Evolutionary conservation across 2,797 vertebrate genomes (phyloP), one percentile per base, ranked within the genome.

Genomic region (Knipowitschia caucasica): DNA sequence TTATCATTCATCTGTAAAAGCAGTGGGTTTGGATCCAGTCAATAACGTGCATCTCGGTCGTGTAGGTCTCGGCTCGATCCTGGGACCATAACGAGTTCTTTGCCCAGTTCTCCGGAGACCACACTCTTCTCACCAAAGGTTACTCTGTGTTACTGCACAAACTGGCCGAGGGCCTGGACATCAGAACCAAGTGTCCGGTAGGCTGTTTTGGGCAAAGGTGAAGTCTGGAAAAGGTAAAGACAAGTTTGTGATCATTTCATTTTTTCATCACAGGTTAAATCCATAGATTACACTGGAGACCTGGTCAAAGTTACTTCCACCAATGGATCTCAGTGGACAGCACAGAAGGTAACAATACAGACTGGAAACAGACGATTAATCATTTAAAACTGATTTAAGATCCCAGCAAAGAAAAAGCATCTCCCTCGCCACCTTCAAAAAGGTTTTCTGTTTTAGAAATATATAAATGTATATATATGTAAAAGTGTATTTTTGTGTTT

Each of bases 21-120:
- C n/a, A n/a, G n/a, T n/a, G n/a, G n/a, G n/a, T n/a, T n/a, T n/a
- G n/a, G n/a, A n/a, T n/a, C n/a, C n/a, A n/a, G n/a, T n/a, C n/a
- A n/a, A n/a, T n/a, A n/a, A n/a, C 14, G n/a, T 14, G 2, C 14
- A 17, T 35, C 9, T 39, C n/a, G n/a, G n/a, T 39, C 24, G 7
- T 69, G 3, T 11, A 99, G 96, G 96, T 98, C 62, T 99, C 96
- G 0, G 93, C 95, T 27, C 91, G 94, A 55, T 99, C 95, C 17
- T 98, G 96, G 96, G 96, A 99, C 88, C 96, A 99, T 86, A 99
- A 99, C 43, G 95, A 99, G 76, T 97, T 97, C 79, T 99, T 99
- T 66, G 96, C 96, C 27, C 96, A 99, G 82, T 99, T 98, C 88
- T 94, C 95, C 77, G 96, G 96, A 72, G 95, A 98, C 76, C 95